Base-by-base conservation (phyloP, 2,113 vertebrate species). In the Alaudala cheleensis region DNA sequence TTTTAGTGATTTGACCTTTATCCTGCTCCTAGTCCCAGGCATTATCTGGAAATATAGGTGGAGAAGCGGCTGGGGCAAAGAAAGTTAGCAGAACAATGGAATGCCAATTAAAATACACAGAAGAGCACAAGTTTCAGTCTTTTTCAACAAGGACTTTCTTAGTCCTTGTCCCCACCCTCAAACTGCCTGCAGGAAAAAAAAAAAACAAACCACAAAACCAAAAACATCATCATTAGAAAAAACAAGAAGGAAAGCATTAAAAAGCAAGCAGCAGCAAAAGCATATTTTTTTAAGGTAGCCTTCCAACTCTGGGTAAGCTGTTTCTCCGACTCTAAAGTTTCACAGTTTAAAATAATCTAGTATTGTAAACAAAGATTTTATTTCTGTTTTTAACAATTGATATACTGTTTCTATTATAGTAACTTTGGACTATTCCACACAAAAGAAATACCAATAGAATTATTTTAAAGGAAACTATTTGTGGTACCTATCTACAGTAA, bases 381-480 rank as follows among this genome's bases (percentile, higher is more conserved):
- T 20, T 65, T 39, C 2, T 10, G 34, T 51, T 66, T 28, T 33
- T 9, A 64, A 45, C 5, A 37, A 42, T 23, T 7, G 0, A 60
- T 26, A 47, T 2, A 0, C 8, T 39, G 49, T 8, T 57, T 18
- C 31, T 14, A 33, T 51, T 4, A 10, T 21, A 51, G 2, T 51
- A 66, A 49, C 50, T n/a, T 29, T 37, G 21, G 56, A 61, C 16
- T 61, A 23, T 26, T 31, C 39, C 44, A 62, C 44, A 76, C 0
- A 0, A 42, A 5, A 56, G 24, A 61, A 42, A 53, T 26, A 69
- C 33, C 4, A 9, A 56, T 0, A 2, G 26, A 62, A 51, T n/a
- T 6, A 24, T 39, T 69, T 58, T 37, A 42, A 81, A 64, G 11
- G 9, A 42, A 86, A 33, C 17, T 79, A 33, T 57, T 11, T 37